phyloP scores from a whole-genome alignment of 2,797 vertebrate genomes.

The Urophycis tenuis region DNA sequence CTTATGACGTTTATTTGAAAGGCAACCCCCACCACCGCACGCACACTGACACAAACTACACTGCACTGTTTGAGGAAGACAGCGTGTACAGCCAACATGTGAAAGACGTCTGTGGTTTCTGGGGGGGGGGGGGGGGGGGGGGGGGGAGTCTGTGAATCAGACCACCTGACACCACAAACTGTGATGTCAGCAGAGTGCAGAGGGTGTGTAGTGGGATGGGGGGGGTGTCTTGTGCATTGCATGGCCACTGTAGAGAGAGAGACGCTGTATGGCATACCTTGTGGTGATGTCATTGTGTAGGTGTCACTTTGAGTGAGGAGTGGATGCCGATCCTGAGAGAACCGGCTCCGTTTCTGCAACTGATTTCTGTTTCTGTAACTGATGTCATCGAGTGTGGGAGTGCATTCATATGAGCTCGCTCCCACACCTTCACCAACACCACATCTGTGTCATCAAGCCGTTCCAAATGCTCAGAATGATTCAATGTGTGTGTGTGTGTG shows the following conservation, averaged over 20 bases:
- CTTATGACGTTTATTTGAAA: constrained; percentile 16
- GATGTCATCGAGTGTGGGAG: neutral
- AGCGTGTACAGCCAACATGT: neutral
- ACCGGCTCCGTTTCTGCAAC: too few relatives aligned
- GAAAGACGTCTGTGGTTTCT: constrained; percentile 27
- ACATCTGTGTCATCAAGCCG: neutral
- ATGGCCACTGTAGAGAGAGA: neutral
- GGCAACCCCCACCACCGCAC: constrained; percentile 3
- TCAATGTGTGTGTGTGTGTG: neutral
- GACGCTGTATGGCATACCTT: neutral
- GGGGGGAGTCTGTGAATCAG: too few relatives aligned
- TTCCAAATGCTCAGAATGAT: neutral
- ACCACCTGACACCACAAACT: constrained; percentile 17
- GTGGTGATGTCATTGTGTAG: neutral
- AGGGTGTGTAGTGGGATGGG: neutral
- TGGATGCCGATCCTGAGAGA: neutral
- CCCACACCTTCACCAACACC: neutral
- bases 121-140: too few relatives aligned
- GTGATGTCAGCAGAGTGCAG: constrained; percentile 50
- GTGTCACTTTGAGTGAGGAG: neutral
- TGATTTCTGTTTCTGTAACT: too few relatives aligned
- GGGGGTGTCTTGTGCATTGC: neutral
- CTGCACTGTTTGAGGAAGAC: constrained; percentile 10
- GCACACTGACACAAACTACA: constrained; percentile 17
- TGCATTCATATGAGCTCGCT: neutral